phyloP scores from a whole-genome alignment of 2,797 vertebrate species.

The Trichosurus vulpecula region DNA sequence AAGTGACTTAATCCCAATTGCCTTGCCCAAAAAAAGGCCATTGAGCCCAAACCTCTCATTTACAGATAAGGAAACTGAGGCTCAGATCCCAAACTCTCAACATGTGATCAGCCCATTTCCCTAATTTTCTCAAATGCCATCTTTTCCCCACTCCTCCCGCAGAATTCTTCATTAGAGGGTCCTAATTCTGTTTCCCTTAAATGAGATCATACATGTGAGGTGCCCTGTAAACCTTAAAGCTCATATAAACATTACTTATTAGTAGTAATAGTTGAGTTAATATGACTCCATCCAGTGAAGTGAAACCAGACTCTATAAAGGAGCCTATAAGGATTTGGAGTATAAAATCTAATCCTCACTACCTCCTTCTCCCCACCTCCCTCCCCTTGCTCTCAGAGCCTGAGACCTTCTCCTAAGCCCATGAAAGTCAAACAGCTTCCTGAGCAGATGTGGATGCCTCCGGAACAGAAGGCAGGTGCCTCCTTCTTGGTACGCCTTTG shows the following conservation, averaged over 20 bases:
- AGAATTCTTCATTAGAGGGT: not conserved
- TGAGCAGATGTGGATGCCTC: not conserved
- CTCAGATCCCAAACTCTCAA: not conserved
- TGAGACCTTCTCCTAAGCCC: not conserved
- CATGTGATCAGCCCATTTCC: not conserved
- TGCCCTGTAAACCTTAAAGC: not conserved
- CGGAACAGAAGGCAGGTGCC: constrained; percentile 39
- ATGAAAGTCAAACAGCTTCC: not conserved
- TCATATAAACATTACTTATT: not conserved
- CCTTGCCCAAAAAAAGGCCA: not conserved
- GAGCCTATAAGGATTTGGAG: not conserved
- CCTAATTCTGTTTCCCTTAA: not conserved
- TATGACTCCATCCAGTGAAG: not conserved
- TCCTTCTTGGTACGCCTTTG: not conserved
- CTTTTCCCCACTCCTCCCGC: not conserved
- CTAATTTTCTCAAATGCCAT: not conserved
- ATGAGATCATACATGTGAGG: not conserved
- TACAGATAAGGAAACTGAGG: not conserved
- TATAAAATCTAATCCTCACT: not conserved
- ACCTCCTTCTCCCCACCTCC: not conserved
- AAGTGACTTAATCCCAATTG: no score
- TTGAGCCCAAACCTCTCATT: not conserved
- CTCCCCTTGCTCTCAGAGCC: not conserved
- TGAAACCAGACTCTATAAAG: not conserved
- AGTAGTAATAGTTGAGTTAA: not conserved